A percentile compares a stretch with the other conserved stretches of the same genome.
Conservation (phyloP, 2,113 vertebrate species). For the Seriola aureovittata region DNA sequence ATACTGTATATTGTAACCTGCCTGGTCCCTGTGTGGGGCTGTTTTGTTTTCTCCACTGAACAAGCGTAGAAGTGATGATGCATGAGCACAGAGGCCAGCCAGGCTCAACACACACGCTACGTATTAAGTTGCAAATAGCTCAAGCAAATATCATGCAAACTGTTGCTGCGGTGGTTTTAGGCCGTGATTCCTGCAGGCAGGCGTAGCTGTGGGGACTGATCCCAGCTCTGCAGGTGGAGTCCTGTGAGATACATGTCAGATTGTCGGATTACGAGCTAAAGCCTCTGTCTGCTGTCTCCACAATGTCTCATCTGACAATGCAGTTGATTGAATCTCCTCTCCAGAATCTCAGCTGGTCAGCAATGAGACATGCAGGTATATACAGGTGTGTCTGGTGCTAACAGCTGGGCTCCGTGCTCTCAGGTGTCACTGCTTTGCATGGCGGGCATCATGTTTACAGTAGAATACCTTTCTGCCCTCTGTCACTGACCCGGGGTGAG, state of each 20-base stretch:
- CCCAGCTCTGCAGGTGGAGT: not conserved
- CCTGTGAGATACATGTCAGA: not conserved
- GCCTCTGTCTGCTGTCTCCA: not conserved
- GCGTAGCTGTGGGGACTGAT: not conserved
- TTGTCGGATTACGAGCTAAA: conserved; percentile 1
- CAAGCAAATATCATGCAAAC: conserved; percentile 78
- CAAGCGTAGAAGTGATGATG: conserved; percentile 10
- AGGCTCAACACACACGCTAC: conserved; percentile 40
- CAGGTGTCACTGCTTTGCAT: conserved; percentile 81
- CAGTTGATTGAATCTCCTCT: not conserved
- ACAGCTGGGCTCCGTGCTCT: conserved; percentile 60
- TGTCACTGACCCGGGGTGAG: conserved; percentile 41
- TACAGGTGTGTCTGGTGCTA: conserved; percentile 17
- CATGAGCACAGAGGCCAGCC: conserved; percentile 7
- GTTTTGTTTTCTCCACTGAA: conserved; percentile 22
- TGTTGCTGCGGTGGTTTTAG: conserved; percentile 32
- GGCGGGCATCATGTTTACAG: conserved; percentile 72
- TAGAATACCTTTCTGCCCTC: conserved; percentile 60
- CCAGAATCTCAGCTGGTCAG: not conserved
- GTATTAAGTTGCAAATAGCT: conserved; percentile 66
- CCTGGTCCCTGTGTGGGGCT: not conserved
- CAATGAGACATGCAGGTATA: conserved; percentile 30
- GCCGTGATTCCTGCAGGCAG: conserved; percentile 20
- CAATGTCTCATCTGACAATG: not conserved
- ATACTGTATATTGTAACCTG: conserved; percentile 1